Evolutionary conservation across 2,113 vertebrate species (phyloP).

Genomic region (Chloropsis cyanopogon): DNA sequence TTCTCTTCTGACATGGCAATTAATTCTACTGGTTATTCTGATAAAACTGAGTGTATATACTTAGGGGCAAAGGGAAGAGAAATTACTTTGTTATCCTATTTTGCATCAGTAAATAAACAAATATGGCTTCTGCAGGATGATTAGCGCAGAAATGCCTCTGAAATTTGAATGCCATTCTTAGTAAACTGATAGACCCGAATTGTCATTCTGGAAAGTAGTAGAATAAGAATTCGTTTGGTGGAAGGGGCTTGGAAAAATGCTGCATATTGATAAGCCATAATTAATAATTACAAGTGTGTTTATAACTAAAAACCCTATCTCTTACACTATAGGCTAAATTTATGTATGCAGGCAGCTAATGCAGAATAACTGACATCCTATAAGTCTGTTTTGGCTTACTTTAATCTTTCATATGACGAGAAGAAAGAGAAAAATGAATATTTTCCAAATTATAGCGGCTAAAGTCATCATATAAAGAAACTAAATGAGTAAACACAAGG

Average conservation of each 20-base stretch:
- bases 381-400: neutral
- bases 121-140: neutral
- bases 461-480: neutral
- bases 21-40: neutral
- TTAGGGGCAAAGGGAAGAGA: neutral
- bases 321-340: neutral
- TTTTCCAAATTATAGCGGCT: neutral
- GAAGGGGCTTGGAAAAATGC: neutral
- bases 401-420: neutral
- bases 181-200: neutral
- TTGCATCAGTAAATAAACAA: neutral
- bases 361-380: neutral
- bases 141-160: neutral
- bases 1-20: neutral
- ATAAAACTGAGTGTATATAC: neutral
- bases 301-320: neutral
- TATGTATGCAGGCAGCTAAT: neutral
- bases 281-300: neutral
- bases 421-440: neutral
- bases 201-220: neutral
- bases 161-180: neutral
- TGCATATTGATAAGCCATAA: neutral
- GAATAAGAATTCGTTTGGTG: neutral
- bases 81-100: neutral
- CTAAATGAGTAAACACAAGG: neutral